Evolutionary conservation across 2,113 vertebrate species (phyloP), one percentile per base, ranked within the genome.

Genomic region (Cheilinus undulatus): DNA sequence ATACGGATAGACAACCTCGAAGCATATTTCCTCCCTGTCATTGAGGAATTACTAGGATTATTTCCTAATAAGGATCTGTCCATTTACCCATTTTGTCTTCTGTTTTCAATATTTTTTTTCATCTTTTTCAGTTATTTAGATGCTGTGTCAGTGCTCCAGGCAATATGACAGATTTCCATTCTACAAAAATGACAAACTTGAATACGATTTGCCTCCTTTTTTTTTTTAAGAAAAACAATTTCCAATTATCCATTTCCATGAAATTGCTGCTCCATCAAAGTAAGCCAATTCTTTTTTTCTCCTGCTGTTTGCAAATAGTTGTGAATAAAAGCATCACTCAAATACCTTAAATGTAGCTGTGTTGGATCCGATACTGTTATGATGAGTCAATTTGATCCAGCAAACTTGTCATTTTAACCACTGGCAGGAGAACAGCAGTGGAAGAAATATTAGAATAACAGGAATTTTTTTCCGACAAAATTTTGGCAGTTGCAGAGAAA

Each of bases 401-500:
- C 30, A 36, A 4, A 49, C 4, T 46, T 46, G 22, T 3, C 43
- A 22, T 49, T 58, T 27, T 49, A 63, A 42, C 45, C 27, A 15
- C 27, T 26, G 4, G 14, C 15, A 13, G 30, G 50, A 52, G 34
- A 49, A 61, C 45, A 49, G 63, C 62, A 56, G 22, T 2, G 43
- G 12, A 45, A 34, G 6, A 64, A 50, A 59, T 71, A 61, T 56
- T 46, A 62, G 73, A 66, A 69, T 59, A 73, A 80, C 11, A 0
- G 50, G 45, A 73, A 38, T 52, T n/a, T 66, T 58, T 76, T 73
- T 69, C 57, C 56, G 52, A 49, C 57, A 73, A 53, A 51, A 45
- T 65, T 83, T 78, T 83, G 59, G 52, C 83, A 83, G 46, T 28
- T 80, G 60, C 34, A 46, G 68, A 52, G 60, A 48, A 76, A 71